Evolutionary conservation across 2,113 vertebrate species (phyloP).

Genomic region (Boulengeromyrus knoepffleri): DNA sequence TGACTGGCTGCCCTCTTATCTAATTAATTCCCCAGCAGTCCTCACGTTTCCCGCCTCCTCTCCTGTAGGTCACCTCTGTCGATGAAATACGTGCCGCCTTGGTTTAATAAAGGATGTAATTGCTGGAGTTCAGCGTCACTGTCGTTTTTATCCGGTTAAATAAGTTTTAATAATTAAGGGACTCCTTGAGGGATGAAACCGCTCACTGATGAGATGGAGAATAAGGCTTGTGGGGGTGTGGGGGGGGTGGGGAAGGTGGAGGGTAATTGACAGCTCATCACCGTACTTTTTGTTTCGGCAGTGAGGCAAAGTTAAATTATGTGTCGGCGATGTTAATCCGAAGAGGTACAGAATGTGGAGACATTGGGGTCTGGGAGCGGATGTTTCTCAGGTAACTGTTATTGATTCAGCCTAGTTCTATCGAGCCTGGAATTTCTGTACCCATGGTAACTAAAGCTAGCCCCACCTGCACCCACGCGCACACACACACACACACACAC

Average conservation of each 20-base stretch:
- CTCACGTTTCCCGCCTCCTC: constrained; percentile 1
- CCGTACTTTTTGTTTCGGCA: background rate
- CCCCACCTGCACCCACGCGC: background rate
- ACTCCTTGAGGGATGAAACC: constrained; percentile 23
- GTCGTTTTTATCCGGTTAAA: constrained; percentile 26
- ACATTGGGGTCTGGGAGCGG: background rate
- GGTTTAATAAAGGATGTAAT: constrained; percentile 24
- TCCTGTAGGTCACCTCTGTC: constrained; percentile 16
- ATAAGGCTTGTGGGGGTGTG: background rate
- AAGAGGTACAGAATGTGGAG: background rate
- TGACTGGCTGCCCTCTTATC: constrained; percentile 12
- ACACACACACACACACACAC: background rate
- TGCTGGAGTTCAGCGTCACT: constrained; percentile 4
- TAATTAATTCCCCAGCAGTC: constrained; percentile 19
- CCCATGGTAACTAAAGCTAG: constrained; percentile 15
- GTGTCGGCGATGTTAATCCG: background rate
- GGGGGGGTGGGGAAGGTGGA: background rate
- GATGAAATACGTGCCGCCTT: background rate
- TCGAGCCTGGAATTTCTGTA: constrained; percentile 9
- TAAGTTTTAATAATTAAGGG: constrained; percentile 31
- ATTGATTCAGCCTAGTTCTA: constrained; percentile 19
- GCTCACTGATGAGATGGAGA: constrained; percentile 1
- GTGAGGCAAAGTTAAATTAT: constrained; percentile 18
- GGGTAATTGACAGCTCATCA: constrained; percentile 17
- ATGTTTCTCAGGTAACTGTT: constrained; percentile 13